Evolutionary conservation across 2,113 vertebrate species (phyloP).

Genomic region (Pheucticus melanocephalus): DNA sequence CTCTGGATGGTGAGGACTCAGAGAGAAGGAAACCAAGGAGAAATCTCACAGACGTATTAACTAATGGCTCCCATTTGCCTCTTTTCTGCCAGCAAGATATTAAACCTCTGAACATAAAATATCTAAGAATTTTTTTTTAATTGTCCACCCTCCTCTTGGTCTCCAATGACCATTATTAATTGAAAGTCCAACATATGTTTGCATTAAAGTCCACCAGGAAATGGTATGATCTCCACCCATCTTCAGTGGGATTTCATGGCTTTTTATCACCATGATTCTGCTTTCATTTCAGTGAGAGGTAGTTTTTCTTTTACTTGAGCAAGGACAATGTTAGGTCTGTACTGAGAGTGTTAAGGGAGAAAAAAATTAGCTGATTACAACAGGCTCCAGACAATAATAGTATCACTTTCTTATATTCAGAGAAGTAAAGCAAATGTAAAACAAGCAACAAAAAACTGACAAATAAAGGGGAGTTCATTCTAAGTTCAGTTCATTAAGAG

Average conservation of each 20-base stretch:
- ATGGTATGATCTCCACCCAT: neutral
- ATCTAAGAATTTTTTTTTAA: neutral
- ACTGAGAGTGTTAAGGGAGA: neutral
- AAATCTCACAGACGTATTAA: neutral
- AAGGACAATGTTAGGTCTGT: neutral
- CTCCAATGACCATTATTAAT: neutral
- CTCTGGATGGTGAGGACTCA: neutral
- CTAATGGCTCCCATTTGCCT: neutral
- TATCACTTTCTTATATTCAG: neutral
- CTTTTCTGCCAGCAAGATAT: neutral
- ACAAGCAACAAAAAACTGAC: neutral
- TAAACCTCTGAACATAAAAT: neutral
- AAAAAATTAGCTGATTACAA: neutral
- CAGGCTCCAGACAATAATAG: neutral
- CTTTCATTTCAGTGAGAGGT: neutral
- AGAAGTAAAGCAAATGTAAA: slow-evolving; percentile 2
- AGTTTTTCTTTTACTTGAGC: slow-evolving; percentile 2
- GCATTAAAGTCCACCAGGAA: neutral
- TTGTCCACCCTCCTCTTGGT: neutral
- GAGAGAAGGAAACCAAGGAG: neutral
- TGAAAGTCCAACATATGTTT: neutral
- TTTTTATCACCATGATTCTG: neutral
- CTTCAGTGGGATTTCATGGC: slow-evolving; percentile 29
- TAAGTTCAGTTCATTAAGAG: slow-evolving; percentile 42
- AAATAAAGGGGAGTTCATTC: slow-evolving; percentile 28